phyloP scores from a whole-genome alignment of 1,140 invertebrate genomes.

The Leptopilina clavipes region DNA sequence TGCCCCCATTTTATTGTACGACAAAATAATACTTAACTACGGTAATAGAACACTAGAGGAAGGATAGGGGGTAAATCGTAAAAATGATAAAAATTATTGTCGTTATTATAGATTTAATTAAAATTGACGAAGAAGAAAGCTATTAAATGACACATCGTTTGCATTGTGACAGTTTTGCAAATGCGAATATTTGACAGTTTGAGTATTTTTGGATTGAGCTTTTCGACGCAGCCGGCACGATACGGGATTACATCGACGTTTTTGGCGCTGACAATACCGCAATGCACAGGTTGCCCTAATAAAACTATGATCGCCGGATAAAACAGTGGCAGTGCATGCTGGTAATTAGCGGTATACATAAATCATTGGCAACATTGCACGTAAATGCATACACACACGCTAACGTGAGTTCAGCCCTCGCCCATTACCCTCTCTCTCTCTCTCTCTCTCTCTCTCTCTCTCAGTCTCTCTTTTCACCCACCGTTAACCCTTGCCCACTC shows the following conservation, averaged over 20 bases:
- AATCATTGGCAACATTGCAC: constrained; percentile 72
- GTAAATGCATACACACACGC: constrained; percentile 68
- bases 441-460: constrained; percentile 1
- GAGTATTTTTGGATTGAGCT: not conserved
- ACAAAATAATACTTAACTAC: too few species aligned
- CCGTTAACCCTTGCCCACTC: not conserved
- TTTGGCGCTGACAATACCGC: constrained; percentile 68
- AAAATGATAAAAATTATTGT: too few species aligned
- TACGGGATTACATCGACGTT: constrained; percentile 40
- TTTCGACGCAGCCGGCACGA: constrained; percentile 8
- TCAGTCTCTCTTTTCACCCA: not conserved
- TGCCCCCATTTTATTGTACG: too few species aligned
- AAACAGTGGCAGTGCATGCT: constrained; percentile 68
- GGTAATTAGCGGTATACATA: constrained; percentile 75
- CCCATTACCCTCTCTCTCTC: constrained; percentile 46
- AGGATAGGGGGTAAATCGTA: too few species aligned
- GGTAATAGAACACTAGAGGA: too few species aligned
- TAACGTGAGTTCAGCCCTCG: constrained; percentile 53
- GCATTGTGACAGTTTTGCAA: too few species aligned
- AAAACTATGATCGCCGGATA: constrained; percentile 72
- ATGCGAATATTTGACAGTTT: not conserved
- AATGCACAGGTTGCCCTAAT: constrained; percentile 70
- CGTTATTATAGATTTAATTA: not conserved
- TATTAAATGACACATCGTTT: not conserved
- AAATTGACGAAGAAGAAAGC: not conserved